phyloP scores from a whole-genome alignment of 2,888 invertebrate genomes.

The Druceiella hillmani region DNA sequence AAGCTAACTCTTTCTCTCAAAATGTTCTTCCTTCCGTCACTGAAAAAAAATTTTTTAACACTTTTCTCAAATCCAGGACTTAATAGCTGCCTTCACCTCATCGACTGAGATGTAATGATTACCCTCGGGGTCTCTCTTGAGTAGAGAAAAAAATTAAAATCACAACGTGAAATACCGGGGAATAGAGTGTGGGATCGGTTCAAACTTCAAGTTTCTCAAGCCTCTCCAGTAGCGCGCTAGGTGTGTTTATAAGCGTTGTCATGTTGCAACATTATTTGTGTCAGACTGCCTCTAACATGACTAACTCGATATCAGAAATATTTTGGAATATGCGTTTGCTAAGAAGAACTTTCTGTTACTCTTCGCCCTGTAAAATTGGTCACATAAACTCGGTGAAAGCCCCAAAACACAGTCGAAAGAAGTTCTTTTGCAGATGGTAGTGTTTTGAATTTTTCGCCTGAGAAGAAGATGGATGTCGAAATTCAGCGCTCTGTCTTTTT shows the following conservation, averaged over 20 bases:
- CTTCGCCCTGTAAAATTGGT: neutral
- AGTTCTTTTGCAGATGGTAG: neutral
- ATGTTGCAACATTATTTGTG: too few relatives aligned
- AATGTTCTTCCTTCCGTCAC: neutral
- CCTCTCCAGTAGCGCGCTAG: neutral
- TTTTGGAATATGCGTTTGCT: neutral
- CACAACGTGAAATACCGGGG: neutral
- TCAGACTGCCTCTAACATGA: too few relatives aligned
- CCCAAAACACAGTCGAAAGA: neutral
- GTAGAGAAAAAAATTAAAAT: neutral
- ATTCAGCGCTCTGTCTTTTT: too few relatives aligned
- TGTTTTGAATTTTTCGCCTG: neutral
- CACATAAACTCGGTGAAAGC: constrained; percentile 1
- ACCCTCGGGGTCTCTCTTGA: constrained; percentile 1
- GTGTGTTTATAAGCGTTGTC: neutral
- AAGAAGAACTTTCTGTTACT: neutral
- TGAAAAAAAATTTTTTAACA: neutral
- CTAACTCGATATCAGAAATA: neutral
- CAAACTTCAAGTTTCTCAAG: neutral
- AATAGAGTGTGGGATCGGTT: neutral
- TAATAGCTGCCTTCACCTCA: constrained; percentile 1
- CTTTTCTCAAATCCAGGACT: neutral
- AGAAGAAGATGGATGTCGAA: too few relatives aligned
- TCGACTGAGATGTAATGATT: neutral
- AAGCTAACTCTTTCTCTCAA: neutral